phyloP scores from a whole-genome alignment of 2,113 vertebrate genomes.

The Sinocyclocheilus rhinocerous region DNA sequence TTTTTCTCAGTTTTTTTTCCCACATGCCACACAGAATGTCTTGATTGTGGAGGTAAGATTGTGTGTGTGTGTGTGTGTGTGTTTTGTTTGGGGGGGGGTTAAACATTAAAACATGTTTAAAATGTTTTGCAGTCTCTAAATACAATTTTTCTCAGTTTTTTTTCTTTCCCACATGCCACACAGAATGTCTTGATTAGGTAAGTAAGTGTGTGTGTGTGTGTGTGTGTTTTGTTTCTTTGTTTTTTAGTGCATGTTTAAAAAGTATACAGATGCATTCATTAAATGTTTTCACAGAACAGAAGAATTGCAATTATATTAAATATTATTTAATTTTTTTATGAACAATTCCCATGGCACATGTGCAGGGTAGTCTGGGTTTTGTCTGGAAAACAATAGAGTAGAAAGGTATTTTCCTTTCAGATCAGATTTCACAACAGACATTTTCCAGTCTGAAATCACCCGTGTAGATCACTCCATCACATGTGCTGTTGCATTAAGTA shows the following conservation, averaged over 20 bases:
- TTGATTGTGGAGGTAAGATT: slow-evolving; percentile 92
- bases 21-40: slow-evolving; percentile 81
- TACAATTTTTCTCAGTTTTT: background rate
- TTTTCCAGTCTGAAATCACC: slow-evolving; percentile 41
- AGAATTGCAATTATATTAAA: background rate
- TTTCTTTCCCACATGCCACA: slow-evolving; percentile 66
- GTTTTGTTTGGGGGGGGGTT: too few species aligned
- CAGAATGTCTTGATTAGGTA: slow-evolving; percentile 94
- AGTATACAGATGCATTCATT: background rate
- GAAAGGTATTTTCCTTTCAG: slow-evolving; percentile 37
- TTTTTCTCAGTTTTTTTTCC: slow-evolving; percentile 17
- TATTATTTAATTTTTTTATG: too few species aligned
- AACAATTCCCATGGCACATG: background rate
- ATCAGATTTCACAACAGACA: slow-evolving; percentile 49
- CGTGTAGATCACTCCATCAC: slow-evolving; percentile 4
- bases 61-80: background rate
- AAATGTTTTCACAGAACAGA: background rate
- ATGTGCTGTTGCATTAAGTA: slow-evolving; percentile 7
- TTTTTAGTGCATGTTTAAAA: too few species aligned
- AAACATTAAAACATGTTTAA: too few species aligned
- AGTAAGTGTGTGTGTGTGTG: slow-evolving; percentile 63
- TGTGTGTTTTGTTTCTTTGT: too few species aligned
- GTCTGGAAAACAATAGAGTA: slow-evolving; percentile 8
- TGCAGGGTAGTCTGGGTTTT: background rate
- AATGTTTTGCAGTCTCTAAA: slow-evolving; percentile 40